Base-by-base conservation (phyloP, 2,113 vertebrate genomes). In the Aptenodytes patagonicus region DNA sequence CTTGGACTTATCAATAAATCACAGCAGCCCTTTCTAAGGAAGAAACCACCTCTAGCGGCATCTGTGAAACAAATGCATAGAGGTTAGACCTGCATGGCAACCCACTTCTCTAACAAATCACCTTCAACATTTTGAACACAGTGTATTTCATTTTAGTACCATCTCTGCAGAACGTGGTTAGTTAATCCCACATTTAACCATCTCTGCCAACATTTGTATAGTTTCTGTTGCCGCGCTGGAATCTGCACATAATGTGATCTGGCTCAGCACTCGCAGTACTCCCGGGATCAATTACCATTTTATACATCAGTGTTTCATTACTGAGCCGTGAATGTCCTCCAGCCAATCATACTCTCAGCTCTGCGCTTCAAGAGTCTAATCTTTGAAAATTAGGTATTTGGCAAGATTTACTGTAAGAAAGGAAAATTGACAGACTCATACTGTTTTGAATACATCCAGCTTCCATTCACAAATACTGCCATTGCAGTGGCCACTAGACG, bases 301-400 rank as follows among this genome's bases (percentile, higher is more conserved):
- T 89, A 97, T 93, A 98, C 91, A 97, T 72, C 90, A 95, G 91
- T 84, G 91, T 98, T 97, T 91, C 71, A 95, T 97, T 97, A 97
- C 94, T 22, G 73, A 95, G 80, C 86, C 13, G 3, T 68, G 90
- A 94, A 96, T 44, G 64, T 94, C 93, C 80, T 61, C 69, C 7
- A 95, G 96, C 97, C 98, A 97, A 97, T 97, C 93, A 93, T 65
- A 97, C 89, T 21, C 91, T 84, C 60, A 88, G 77, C 80, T 85
- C 84, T 6, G 8, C 2, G 25, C 91, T 97, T 96, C 93, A 91
- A n/a, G 93, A 96, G 76, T 58, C 87, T 94, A 90, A 96, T 97
- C 95, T 97, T 80, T 89, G 95, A 95, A 93, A 97, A 97, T 91
- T 79, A 97, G 72, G 61, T 89, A 83, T 73, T 73, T 96, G 92